A percentile compares a stretch with the other conserved stretches of the same genome.
phyloP scores from a whole-genome alignment of 2,888 invertebrate genomes.

The Euphydryas editha region DNA sequence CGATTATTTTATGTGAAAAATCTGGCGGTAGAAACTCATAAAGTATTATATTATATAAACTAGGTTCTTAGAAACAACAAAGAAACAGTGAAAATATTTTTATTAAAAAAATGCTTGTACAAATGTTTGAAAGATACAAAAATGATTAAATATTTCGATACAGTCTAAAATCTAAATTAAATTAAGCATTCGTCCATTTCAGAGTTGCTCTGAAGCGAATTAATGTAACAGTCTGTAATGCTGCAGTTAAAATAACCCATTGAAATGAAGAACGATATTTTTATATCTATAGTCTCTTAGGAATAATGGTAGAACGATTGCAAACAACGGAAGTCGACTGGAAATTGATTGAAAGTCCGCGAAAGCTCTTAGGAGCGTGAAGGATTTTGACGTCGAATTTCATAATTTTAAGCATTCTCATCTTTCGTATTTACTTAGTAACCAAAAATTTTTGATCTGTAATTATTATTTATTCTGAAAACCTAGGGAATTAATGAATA shows the following conservation, averaged over 20 bases:
- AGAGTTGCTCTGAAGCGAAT: slow-evolving; percentile 3
- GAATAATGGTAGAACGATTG: neutral
- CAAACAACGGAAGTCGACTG: slow-evolving; percentile 2
- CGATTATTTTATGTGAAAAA: no score
- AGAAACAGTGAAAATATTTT: neutral
- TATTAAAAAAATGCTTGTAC: neutral
- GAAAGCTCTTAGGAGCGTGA: slow-evolving; percentile 8
- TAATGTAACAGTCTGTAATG: slow-evolving; percentile 8
- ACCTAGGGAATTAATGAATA: neutral
- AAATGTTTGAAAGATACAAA: neutral
- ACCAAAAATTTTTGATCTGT: neutral
- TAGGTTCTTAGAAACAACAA: neutral
- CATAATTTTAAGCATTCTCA: slow-evolving; percentile 1
- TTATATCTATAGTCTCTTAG: neutral
- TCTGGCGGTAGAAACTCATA: neutral
- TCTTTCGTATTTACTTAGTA: neutral
- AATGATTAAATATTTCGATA: neutral
- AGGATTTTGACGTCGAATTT: slow-evolving; percentile 6
- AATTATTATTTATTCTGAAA: no score
- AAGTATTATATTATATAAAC: neutral
- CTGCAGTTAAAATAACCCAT: neutral
- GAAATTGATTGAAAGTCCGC: slow-evolving; percentile 3
- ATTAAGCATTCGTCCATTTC: neutral
- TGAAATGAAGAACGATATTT: slow-evolving; percentile 8
- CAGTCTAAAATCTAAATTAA: slow-evolving; percentile 1